Base-by-base conservation (phyloP, 2,113 vertebrate species). In the Eurypyga helias region DNA sequence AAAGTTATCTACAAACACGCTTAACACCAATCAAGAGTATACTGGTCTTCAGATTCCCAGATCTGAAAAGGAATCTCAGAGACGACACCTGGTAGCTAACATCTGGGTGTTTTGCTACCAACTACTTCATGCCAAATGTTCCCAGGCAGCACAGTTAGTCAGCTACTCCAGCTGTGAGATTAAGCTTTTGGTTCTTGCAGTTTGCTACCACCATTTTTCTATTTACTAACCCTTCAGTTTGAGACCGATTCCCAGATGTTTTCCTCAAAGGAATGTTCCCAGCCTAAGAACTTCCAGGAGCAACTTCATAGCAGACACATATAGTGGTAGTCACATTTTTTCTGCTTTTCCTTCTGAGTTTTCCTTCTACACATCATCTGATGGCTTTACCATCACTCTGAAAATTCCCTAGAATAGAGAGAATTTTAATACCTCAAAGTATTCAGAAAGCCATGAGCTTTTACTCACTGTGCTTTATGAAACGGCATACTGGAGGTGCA, bases 321-420 rank as follows among this genome's bases (percentile, higher is more conserved):
- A 38, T 2, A 61, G 9, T 72, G 11, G 4, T 0, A 67, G 21
- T 11, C 1, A 2, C 17, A 6, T 57, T n/a, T 49, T 33, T 60
- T 13, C 78, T 51, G 17, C 20, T 36, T 71, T 73, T 31, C 49
- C 38, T 43, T 70, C 11, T 4, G 4, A 4, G 10, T 45, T 67
- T 83, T 46, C 82, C n/a, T 90, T 54, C 51, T 58, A 29, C 51
- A 29, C 34, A 67, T 11, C n/a, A 61, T 6, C 34, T 34, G 38
- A 67, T 33, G 9, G 54, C 10, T 76, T 65, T 8, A 24, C 25
- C 52, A 79, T 4, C 51, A 31, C 46, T 5, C 6, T 29, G 49
- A 49, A 77, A 72, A 72, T 72, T 16, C 8, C 26, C 36, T 17
- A 33, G 23, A 72, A 67, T 18, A 71, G 54, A 28, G 34, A 33